Evolutionary conservation across 2,113 vertebrate species (phyloP).

Genomic region (Rattus rattus): DNA sequence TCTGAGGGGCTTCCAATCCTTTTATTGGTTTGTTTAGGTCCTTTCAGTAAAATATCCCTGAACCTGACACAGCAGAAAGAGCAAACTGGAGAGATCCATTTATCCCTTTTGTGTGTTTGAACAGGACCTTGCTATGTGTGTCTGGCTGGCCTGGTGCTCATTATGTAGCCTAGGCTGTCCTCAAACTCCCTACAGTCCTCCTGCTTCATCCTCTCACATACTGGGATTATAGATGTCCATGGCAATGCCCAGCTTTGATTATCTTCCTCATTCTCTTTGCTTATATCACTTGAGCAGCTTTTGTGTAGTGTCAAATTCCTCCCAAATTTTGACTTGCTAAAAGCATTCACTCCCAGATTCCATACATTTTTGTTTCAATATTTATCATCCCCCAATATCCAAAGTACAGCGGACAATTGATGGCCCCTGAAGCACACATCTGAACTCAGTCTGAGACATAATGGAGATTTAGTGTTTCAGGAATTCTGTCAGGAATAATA

Average conservation of each 20-base stretch:
- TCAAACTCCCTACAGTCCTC: not conserved
- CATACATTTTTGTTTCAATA: slow-evolving; percentile 36
- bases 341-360: slow-evolving; percentile 28
- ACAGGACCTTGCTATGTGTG: not conserved
- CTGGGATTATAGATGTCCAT: not conserved
- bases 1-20: not conserved
- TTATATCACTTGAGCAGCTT: slow-evolving; percentile 49
- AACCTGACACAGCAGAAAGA: not conserved
- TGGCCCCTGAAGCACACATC: slow-evolving; percentile 47
- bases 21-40: slow-evolving; percentile 5
- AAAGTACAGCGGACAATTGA: slow-evolving; percentile 48
- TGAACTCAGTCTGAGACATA: slow-evolving; percentile 64
- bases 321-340: not conserved
- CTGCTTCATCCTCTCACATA: not conserved
- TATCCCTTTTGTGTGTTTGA: slow-evolving; percentile 23
- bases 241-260: not conserved
- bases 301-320: not conserved
- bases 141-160: not conserved
- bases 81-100: not conserved
- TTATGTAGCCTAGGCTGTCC: not conserved
- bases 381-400: slow-evolving; percentile 21
- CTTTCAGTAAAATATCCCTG: not conserved
- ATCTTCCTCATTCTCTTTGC: slow-evolving; percentile 44
- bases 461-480: slow-evolving; percentile 31
- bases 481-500: slow-evolving; percentile 53